Evolutionary conservation across 37 sponge, comb jelly and placozoan species (phyloP).

Genomic region (Beroe forskalii): DNA sequence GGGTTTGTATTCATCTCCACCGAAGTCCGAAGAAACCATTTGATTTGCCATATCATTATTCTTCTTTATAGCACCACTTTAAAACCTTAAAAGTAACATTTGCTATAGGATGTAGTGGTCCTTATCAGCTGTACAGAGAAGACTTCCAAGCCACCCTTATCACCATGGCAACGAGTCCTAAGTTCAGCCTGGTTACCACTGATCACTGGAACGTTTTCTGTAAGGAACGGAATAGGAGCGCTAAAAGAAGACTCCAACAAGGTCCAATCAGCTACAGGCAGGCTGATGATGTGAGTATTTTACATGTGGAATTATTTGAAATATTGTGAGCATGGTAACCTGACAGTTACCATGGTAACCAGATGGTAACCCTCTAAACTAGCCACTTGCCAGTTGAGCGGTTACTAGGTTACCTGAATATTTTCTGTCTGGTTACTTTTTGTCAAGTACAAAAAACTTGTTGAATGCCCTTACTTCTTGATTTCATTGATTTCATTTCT

Average conservation of each 20-base stretch:
- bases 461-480: too few species aligned
- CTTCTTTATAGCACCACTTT: too few species aligned
- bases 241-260: neutral
- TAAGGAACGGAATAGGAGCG: slow-evolving; percentile 53
- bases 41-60: too few species aligned
- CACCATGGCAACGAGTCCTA: neutral
- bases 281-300: slow-evolving; percentile 33
- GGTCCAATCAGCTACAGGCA: slow-evolving; percentile 57
- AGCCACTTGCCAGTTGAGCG: too few species aligned
- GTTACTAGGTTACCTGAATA: neutral
- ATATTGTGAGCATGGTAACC: neutral
- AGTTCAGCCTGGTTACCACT: slow-evolving; percentile 23
- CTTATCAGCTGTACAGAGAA: too few species aligned
- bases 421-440: neutral
- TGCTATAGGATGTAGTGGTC: too few species aligned
- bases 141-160: too few species aligned
- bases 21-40: too few species aligned
- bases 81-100: too few species aligned
- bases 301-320: neutral
- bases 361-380: neutral
- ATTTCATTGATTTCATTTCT: too few species aligned
- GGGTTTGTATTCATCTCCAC: too few species aligned
- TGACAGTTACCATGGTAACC: neutral
- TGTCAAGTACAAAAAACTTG: too few species aligned
- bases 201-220: slow-evolving; percentile 57